Evolutionary conservation across 1,140 invertebrate genomes (phyloP).

Genomic region (Lepidostoma basale): DNA sequence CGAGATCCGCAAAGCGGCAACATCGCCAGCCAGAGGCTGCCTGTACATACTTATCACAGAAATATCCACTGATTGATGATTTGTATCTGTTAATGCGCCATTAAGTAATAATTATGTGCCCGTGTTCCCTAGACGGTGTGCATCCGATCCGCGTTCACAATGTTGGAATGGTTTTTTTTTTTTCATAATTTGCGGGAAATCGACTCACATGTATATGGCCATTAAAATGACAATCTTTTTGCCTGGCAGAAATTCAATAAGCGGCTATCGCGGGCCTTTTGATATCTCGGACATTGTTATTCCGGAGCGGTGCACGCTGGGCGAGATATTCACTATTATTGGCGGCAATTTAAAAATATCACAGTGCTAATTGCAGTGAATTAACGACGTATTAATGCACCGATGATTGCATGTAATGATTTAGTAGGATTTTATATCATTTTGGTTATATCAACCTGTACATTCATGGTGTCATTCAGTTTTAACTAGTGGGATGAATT

Average conservation of each 20-base stretch:
- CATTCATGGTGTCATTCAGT: too few species aligned
- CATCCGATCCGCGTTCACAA: slow-evolving; percentile 20
- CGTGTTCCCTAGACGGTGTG: slow-evolving; percentile 11
- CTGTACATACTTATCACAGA: slow-evolving; percentile 30
- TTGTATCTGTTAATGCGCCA: slow-evolving; percentile 31
- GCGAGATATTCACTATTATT: slow-evolving; percentile 15
- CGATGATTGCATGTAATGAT: too few species aligned
- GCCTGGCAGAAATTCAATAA: slow-evolving; percentile 27
- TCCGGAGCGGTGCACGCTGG: neutral
- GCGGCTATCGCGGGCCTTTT: slow-evolving; percentile 8
- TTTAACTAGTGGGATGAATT: too few species aligned
- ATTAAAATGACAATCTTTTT: slow-evolving; percentile 31
- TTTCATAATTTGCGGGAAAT: slow-evolving; percentile 31
- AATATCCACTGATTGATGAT: slow-evolving; percentile 35
- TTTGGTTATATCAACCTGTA: too few species aligned
- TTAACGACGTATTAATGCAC: too few species aligned
- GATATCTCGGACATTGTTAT: slow-evolving; percentile 23
- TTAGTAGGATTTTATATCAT: too few species aligned
- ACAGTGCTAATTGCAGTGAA: too few species aligned
- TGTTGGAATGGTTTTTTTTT: slow-evolving; percentile 31
- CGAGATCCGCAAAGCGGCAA: neutral
- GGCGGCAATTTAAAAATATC: too few species aligned
- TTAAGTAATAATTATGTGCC: slow-evolving; percentile 36
- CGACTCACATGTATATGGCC: slow-evolving; percentile 33
- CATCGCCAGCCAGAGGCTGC: neutral